These are phyloP conservation scores for Phalanger gymnotis DNA, from an alignment of 2,797 vertebrate species.

Conservation along the genomic window DNA sequence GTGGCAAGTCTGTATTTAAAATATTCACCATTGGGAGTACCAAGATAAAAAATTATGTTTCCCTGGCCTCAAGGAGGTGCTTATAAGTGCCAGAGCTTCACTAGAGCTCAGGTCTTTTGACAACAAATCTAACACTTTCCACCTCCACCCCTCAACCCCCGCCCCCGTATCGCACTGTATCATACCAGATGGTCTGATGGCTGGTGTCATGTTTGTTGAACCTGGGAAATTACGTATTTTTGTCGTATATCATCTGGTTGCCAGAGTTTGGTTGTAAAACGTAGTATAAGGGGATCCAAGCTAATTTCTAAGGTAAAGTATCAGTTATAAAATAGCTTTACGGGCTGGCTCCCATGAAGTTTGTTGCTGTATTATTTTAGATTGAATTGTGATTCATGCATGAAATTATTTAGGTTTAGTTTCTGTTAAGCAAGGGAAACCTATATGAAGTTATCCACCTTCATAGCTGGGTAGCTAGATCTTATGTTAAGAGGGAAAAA, in stretches of 20 bases:
- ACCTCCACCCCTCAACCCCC: too few species aligned
- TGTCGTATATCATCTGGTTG: constrained; percentile 24
- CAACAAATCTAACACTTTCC: background rate
- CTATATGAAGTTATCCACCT: constrained; percentile 23
- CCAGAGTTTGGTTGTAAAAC: background rate
- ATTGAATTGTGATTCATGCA: background rate
- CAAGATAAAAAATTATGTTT: background rate
- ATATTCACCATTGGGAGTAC: background rate
- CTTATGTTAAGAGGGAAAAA: constrained; percentile 47
- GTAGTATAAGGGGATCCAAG: constrained; percentile 17
- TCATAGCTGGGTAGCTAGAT: background rate
- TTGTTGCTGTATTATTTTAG: background rate
- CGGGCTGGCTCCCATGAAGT: background rate
- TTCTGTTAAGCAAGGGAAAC: constrained; percentile 24
- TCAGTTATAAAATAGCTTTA: background rate
- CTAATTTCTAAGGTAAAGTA: constrained; percentile 34
- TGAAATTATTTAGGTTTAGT: background rate
- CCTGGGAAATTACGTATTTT: constrained; percentile 20
- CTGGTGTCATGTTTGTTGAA: constrained; percentile 8
- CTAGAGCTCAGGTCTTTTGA: background rate
- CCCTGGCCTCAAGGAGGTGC: background rate
- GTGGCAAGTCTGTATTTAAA: background rate
- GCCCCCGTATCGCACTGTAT: background rate
- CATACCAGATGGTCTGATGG: constrained; percentile 19
- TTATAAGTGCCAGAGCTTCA: background rate